Evolutionary conservation across 2,888 invertebrate species (phyloP).

Genomic region (Gibbula magus): DNA sequence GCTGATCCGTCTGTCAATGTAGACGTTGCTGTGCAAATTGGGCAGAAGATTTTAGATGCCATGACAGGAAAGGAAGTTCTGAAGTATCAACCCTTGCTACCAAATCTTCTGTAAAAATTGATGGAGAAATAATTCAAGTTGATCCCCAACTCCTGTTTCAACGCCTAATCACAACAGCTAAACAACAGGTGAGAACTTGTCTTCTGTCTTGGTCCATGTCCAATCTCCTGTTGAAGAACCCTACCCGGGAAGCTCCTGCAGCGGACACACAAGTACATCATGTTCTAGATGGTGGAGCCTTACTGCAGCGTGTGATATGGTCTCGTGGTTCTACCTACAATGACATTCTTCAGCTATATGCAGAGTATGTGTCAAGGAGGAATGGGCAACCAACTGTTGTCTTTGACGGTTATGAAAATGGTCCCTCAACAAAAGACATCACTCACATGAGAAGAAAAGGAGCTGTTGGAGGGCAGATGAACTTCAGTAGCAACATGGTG

Average conservation of each 20-base stretch:
- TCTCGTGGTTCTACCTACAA: slow-evolving; percentile 37
- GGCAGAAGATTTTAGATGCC: slow-evolving; percentile 35
- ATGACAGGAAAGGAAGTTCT: slow-evolving; percentile 35
- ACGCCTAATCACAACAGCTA: slow-evolving; percentile 30
- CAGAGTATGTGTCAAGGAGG: slow-evolving; percentile 32
- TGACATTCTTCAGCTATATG: slow-evolving; percentile 40
- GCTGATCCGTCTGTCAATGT: slow-evolving; percentile 45
- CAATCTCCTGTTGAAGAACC: slow-evolving; percentile 27
- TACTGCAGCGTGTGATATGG: slow-evolving; percentile 48
- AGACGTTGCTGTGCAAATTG: slow-evolving; percentile 41
- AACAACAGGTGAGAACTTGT: slow-evolving; percentile 1
- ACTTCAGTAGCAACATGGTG: slow-evolving; percentile 37
- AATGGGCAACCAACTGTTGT: slow-evolving; percentile 41
- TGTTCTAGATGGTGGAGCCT: slow-evolving; percentile 50
- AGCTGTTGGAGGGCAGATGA: slow-evolving; percentile 35
- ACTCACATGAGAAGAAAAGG: slow-evolving; percentile 46
- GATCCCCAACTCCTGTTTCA: slow-evolving; percentile 48
- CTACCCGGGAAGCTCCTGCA: not conserved
- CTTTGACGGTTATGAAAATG: slow-evolving; percentile 54
- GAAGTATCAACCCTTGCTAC: slow-evolving; percentile 34
- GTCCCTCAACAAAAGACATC: slow-evolving; percentile 49
- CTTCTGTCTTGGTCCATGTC: slow-evolving; percentile 45
- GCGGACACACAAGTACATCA: slow-evolving; percentile 12
- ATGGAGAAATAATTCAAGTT: slow-evolving; percentile 26
- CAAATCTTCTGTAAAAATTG: slow-evolving; percentile 17